Percentiles rank a stretch among this genome's conserved stretches.
These are phyloP conservation scores for Parotocinclus haroldoi DNA, from an alignment of 2,797 vertebrate genomes.

Conservation along the genomic window DNA sequence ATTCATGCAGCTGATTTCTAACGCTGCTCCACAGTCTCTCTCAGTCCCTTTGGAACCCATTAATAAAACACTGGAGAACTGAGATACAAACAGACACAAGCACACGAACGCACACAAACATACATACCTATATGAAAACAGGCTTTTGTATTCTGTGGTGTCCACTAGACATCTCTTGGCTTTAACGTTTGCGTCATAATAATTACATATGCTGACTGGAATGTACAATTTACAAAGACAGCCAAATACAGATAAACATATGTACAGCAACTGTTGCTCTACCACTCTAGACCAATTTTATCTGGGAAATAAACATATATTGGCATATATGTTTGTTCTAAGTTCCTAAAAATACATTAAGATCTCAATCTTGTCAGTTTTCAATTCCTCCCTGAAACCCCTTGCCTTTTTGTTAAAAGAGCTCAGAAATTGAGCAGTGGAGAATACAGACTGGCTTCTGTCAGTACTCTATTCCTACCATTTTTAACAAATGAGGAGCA, in stretches of 20 bases:
- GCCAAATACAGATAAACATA: no score
- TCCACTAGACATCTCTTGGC: slow-evolving; percentile 49
- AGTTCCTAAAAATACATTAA: no score
- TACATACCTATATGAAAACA: slow-evolving; percentile 17
- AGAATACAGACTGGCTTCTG: no score
- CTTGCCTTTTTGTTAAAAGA: slow-evolving; percentile 70
- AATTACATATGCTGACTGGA: no score
- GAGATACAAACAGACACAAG: background rate
- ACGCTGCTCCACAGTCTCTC: slow-evolving; percentile 28
- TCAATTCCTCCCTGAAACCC: slow-evolving; percentile 57
- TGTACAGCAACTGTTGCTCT: no score
- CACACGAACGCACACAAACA: slow-evolving; percentile 19
- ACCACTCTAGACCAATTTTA: no score
- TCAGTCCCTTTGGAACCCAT: slow-evolving; percentile 70
- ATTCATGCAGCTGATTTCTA: slow-evolving; percentile 38
- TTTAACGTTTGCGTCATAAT: slow-evolving; percentile 47
- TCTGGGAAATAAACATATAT: no score
- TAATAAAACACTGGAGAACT: slow-evolving; percentile 60
- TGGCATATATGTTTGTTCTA: no score
- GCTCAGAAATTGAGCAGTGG: slow-evolving; percentile 48
- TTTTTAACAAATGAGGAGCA: no score
- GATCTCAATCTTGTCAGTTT: no score
- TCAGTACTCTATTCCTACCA: no score
- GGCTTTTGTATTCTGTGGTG: slow-evolving; percentile 57
- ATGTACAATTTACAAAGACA: no score